Evolutionary conservation across 1,140 invertebrate species (phyloP).

Genomic region (Bilobella aurantiaca): DNA sequence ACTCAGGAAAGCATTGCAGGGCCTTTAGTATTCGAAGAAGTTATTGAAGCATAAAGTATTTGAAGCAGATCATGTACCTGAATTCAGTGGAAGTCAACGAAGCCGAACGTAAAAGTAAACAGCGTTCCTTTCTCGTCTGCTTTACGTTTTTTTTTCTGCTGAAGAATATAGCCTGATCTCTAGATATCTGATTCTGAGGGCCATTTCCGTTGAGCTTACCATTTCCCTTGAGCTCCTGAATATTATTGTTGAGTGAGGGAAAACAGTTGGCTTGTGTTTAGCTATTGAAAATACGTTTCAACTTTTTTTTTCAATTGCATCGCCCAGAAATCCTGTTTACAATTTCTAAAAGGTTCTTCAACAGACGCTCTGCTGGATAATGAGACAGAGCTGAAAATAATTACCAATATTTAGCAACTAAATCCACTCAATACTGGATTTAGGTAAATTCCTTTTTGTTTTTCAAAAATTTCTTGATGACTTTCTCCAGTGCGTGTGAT

Average conservation of each 20-base stretch:
- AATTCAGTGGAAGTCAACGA: neutral
- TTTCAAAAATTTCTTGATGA: no score
- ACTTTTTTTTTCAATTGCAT: no score
- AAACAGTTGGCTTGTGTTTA: neutral
- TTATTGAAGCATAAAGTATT: neutral
- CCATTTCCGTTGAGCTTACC: neutral
- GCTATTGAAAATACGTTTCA: no score
- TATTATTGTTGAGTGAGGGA: conserved; percentile 1
- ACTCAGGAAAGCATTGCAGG: neutral
- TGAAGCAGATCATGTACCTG: neutral
- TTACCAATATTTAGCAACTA: no score
- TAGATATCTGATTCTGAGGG: neutral
- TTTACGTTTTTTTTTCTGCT: neutral
- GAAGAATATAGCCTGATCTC: neutral
- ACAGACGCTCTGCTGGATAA: no score
- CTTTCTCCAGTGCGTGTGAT: no score
- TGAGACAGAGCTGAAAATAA: no score
- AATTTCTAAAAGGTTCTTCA: no score
- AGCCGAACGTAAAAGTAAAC: conserved; percentile 2
- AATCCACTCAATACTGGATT: no score
- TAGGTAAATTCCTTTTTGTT: no score
- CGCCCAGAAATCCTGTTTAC: no score
- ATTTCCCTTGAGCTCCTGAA: neutral
- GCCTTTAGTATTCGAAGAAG: neutral
- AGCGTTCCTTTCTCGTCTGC: neutral